Percentiles rank a stretch among this genome's conserved stretches.
Conservation (phyloP, 2,888 invertebrate species). For the Listrodromus nycthemerus region DNA sequence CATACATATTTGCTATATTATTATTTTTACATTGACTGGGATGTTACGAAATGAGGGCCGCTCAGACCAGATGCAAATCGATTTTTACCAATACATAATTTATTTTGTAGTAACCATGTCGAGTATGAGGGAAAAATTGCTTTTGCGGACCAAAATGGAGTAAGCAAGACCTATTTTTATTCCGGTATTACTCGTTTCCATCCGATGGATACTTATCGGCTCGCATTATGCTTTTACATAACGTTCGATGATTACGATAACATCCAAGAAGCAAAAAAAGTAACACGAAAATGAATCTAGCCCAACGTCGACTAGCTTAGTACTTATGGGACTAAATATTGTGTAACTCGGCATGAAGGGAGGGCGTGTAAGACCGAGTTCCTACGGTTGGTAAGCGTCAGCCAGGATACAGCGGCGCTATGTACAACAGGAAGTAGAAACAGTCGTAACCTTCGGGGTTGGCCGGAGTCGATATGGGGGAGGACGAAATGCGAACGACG, state of each 20-base stretch:
- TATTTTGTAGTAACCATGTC: background rate
- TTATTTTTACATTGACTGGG: too few relatives aligned
- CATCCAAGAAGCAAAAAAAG: constrained; percentile 42
- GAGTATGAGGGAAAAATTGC: background rate
- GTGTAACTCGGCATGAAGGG: constrained; percentile 79
- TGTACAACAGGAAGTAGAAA: constrained; percentile 47
- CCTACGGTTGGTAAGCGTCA: constrained; percentile 49
- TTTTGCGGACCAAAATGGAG: background rate
- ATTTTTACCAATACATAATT: background rate
- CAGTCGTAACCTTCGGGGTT: constrained; percentile 60
- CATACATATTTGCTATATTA: background rate
- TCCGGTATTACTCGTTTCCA: constrained; percentile 30
- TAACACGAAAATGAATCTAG: constrained; percentile 28
- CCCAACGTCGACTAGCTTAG: constrained; percentile 59
- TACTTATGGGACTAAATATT: constrained; percentile 75
- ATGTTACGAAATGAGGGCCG: background rate
- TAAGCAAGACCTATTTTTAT: constrained; percentile 3
- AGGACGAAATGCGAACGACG: constrained; percentile 65
- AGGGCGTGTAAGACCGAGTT: constrained; percentile 72
- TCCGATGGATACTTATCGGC: constrained; percentile 43
- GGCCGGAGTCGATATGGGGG: constrained; percentile 39
- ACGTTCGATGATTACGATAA: constrained; percentile 43
- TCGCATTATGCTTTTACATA: constrained; percentile 48
- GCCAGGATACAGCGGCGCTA: constrained; percentile 34
- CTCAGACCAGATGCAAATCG: background rate